Conservation (phyloP, 2,797 vertebrate species). For the Poliocrania exsul region DNA sequence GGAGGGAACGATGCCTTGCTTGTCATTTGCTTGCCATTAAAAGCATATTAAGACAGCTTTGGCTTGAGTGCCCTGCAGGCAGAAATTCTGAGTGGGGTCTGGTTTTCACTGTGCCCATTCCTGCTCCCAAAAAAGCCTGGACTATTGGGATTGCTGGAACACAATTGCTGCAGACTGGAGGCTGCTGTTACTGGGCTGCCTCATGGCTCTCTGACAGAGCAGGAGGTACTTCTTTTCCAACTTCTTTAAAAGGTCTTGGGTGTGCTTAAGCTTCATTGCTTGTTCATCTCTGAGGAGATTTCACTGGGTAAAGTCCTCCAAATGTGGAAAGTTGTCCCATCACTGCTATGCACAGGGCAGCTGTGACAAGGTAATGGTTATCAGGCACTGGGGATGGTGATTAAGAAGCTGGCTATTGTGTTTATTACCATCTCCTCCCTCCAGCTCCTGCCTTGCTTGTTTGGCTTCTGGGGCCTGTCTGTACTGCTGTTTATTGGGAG, state of each 20-base stretch:
- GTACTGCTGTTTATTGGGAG: background rate
- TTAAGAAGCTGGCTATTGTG: background rate
- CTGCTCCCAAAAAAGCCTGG: background rate
- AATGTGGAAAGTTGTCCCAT: background rate
- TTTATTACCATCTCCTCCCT: slow-evolving; percentile 30
- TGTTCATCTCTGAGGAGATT: background rate
- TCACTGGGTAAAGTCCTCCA: background rate
- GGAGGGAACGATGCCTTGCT: background rate
- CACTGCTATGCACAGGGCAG: background rate
- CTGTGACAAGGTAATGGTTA: background rate
- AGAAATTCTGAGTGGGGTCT: background rate
- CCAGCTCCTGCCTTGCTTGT: background rate
- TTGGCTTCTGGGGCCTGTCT: background rate
- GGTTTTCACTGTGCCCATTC: background rate
- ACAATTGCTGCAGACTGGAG: background rate
- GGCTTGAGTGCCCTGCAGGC: background rate
- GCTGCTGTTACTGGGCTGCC: background rate
- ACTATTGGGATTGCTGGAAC: background rate
- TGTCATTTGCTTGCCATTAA: background rate
- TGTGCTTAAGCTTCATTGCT: background rate
- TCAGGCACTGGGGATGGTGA: background rate
- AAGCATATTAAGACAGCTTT: background rate
- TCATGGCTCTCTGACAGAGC: background rate
- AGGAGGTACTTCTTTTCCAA: background rate
- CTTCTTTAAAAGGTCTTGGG: background rate